phyloP scores from a whole-genome alignment of 2,888 invertebrate genomes.

The Barypeithes pellucidus region DNA sequence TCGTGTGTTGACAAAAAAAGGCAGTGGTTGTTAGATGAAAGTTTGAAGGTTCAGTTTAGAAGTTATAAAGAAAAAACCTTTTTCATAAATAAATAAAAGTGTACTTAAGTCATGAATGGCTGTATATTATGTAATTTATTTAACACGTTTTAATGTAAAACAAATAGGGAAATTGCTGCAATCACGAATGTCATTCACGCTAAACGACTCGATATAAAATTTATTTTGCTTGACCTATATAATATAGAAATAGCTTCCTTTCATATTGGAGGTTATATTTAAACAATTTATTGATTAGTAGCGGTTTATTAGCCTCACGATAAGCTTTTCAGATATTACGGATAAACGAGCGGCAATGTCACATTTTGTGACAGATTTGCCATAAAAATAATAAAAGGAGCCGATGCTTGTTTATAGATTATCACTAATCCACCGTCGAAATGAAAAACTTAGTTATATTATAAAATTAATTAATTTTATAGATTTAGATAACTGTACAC shows the following conservation, averaged over 20 bases:
- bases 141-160: background rate
- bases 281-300: constrained; percentile 46
- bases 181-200: constrained; percentile 18
- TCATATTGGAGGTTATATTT: constrained; percentile 40
- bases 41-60: too few relatives aligned
- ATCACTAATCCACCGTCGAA: constrained; percentile 20
- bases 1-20: too few relatives aligned
- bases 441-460: constrained; percentile 33
- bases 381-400: constrained; percentile 35
- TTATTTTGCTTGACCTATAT: constrained; percentile 31
- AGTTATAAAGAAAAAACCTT: too few relatives aligned
- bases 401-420: constrained; percentile 34
- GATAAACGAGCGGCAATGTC: constrained; percentile 26
- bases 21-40: too few relatives aligned
- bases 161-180: background rate
- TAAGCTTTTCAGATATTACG: constrained; percentile 38
- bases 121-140: background rate
- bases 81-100: too few relatives aligned
- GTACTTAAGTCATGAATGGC: too few relatives aligned
- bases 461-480: constrained; percentile 26
- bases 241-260: constrained; percentile 34
- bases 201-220: constrained; percentile 15
- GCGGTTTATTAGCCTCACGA: constrained; percentile 41
- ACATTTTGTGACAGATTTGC: constrained; percentile 35
- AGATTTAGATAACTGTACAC: constrained; percentile 26